A percentile compares a stretch with the other conserved stretches of the same genome.
phyloP scores from a whole-genome alignment of 2,888 invertebrate genomes.

The Polylopha cassiicola region DNA sequence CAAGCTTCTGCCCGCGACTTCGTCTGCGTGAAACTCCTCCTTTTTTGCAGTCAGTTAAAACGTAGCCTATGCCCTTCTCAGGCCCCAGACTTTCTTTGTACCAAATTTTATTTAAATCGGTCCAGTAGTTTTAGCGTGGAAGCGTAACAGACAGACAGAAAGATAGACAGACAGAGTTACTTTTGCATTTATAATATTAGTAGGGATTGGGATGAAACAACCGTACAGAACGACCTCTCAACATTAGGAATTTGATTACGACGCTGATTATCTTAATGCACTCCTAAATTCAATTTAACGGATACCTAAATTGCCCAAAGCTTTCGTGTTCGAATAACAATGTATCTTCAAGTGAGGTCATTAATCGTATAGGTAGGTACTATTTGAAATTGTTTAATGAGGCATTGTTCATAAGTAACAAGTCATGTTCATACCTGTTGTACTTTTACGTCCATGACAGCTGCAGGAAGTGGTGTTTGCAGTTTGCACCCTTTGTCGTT shows the following conservation, averaged over 20 bases:
- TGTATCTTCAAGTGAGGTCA: constrained; percentile 1
- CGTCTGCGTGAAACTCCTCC: too few relatives aligned
- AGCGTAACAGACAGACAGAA: too few relatives aligned
- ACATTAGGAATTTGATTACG: constrained; percentile 9
- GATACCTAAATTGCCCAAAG: constrained; percentile 9
- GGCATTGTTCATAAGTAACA: constrained; percentile 4
- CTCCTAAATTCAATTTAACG: constrained; percentile 16
- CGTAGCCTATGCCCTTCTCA: too few relatives aligned
- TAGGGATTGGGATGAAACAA: too few relatives aligned
- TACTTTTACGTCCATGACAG: constrained; percentile 8
- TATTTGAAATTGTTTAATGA: constrained; percentile 1
- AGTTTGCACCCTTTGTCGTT: constrained; percentile 15
- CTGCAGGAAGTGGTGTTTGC: constrained; percentile 14
- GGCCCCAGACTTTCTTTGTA: too few relatives aligned
- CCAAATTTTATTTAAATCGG: too few relatives aligned
- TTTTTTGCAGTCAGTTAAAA: too few relatives aligned
- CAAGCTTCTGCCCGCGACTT: too few relatives aligned
- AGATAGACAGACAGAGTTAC: too few relatives aligned
- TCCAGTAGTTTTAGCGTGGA: too few relatives aligned
- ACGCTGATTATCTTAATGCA: constrained; percentile 10
- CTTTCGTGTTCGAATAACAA: constrained; percentile 9
- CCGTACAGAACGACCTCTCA: constrained; percentile 15
- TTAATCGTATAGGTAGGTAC: too few relatives aligned
- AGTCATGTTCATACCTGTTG: constrained; percentile 1
- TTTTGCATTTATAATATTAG: too few relatives aligned